Evolutionary conservation across 2,888 invertebrate genomes (phyloP).

Genomic region (Parochlus steinenii): DNA sequence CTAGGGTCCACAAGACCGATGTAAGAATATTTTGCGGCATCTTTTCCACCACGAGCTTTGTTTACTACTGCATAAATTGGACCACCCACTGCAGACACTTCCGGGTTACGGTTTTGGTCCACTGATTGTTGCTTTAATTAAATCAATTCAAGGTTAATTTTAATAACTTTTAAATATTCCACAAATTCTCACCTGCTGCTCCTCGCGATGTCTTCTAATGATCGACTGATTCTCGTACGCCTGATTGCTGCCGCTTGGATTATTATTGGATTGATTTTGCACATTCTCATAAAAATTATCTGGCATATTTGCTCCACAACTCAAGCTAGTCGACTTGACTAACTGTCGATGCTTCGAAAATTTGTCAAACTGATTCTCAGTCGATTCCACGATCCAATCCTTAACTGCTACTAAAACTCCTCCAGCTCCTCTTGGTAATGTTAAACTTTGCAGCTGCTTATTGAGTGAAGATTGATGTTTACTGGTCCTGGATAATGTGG

Average conservation of each 20-base stretch:
- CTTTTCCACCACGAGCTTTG: slow-evolving; percentile 29
- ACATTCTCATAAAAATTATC: slow-evolving; percentile 12
- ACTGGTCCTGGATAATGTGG: slow-evolving; percentile 23
- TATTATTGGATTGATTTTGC: slow-evolving; percentile 10
- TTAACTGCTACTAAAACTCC: slow-evolving; percentile 45
- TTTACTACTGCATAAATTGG: slow-evolving; percentile 31
- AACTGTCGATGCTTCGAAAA: slow-evolving; percentile 8
- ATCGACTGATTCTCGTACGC: slow-evolving; percentile 25
- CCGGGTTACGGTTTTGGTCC: slow-evolving; percentile 13
- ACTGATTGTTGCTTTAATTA: slow-evolving; percentile 17
- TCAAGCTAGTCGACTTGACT: slow-evolving; percentile 15
- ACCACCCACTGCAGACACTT: no score
- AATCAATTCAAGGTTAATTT: slow-evolving; percentile 16
- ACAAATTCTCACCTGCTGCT: slow-evolving; percentile 7
- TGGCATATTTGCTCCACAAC: slow-evolving; percentile 16
- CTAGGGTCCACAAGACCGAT: slow-evolving; percentile 22
- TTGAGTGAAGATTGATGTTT: slow-evolving; percentile 17
- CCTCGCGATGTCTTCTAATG: slow-evolving; percentile 18
- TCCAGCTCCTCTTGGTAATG: slow-evolving; percentile 29
- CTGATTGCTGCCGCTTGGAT: slow-evolving; percentile 9
- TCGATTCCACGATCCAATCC: slow-evolving; percentile 31
- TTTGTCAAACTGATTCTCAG: slow-evolving; percentile 4
- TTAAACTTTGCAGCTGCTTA: slow-evolving; percentile 21
- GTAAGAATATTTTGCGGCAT: slow-evolving; percentile 22
- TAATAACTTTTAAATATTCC: slow-evolving; percentile 2